Evolutionary conservation across 2,888 invertebrate genomes (phyloP).

Genomic region (Caenorhabditis plicata): DNA sequence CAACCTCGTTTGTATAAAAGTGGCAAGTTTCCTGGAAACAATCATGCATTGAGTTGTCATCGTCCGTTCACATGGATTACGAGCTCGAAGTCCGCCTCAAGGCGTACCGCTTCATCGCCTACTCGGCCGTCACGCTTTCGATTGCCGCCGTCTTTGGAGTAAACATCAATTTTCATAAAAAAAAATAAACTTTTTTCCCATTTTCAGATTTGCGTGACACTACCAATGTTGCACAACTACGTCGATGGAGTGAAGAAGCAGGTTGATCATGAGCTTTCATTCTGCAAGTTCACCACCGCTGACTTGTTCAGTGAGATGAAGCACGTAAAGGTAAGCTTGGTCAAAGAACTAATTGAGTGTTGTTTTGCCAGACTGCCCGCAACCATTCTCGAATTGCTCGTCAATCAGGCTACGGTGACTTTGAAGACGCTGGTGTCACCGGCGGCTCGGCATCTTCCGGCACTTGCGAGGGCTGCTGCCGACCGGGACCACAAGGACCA

Average conservation of each 20-base stretch:
- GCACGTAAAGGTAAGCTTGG: slow-evolving; percentile 12
- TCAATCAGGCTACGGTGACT: slow-evolving; percentile 14
- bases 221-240: slow-evolving; percentile 31
- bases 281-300: slow-evolving; percentile 25
- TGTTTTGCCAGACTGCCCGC: slow-evolving; percentile 2
- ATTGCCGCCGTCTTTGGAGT: slow-evolving; percentile 30
- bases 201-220: slow-evolving; percentile 26
- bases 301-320: slow-evolving; percentile 27
- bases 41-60: no score
- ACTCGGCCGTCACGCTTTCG: slow-evolving; percentile 28
- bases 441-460: slow-evolving; percentile 12
- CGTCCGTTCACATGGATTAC: slow-evolving; percentile 14
- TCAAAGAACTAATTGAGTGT: background rate
- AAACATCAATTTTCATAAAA: background rate
- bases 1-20: no score
- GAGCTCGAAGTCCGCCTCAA: slow-evolving; percentile 26
- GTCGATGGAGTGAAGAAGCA: slow-evolving; percentile 28
- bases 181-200: no score
- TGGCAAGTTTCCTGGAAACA: no score
- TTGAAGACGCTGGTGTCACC: slow-evolving; percentile 15
- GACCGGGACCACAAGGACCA: slow-evolving; percentile 38
- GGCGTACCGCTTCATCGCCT: slow-evolving; percentile 30
- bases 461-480: slow-evolving; percentile 39
- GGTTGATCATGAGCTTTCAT: slow-evolving; percentile 20
- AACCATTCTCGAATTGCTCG: slow-evolving; percentile 21